Base-by-base conservation (phyloP, 2,113 vertebrate species). In the Ploceus nigricollis region DNA sequence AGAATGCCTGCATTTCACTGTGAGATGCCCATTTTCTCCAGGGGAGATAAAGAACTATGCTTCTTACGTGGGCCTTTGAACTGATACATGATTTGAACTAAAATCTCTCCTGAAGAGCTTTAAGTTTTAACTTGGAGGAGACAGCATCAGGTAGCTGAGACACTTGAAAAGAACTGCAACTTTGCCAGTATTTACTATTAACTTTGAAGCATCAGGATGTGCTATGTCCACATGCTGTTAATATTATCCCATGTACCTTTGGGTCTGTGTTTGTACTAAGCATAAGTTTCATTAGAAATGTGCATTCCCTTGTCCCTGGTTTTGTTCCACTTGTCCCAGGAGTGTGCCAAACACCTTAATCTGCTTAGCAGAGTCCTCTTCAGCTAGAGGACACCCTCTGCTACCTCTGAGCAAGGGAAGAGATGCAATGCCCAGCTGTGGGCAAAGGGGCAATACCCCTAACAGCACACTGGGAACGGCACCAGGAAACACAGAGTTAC, bases 171-270 rank as follows among this genome's bases (percentile, higher is more conserved):
- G 30, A 40, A 40, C 14, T 68, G 35, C 20, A 76, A 4, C 27
- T 15, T 42, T 13, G 50, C 39, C 19, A 44, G 15, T 20, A 23
- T 6, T 23, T 45, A 27, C 22, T 27, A 9, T 31, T 48, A 40
- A 27, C 42, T 53, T 35, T 0, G 7, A 87, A 80, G 35, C 45
- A 50, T 18, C 25, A 3, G 40, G 51, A 64, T n/a, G 21, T 75
- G 28, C 40, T 61, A 1, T 40, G 63, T 72, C 31, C 75, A 73
- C 48, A 10, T 0, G 14, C 44, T 50, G 15, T n/a, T 17, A 28
- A 23, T 4, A 53, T 51, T 19, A 87, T 7, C 57, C 28, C 13
- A 3, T 0, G 0, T 18, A 8, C 6, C 53, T 75, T 28, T 21
- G 72, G 31, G 17, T 44, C 15, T 1, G 28, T 30, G 12, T 16